Base-by-base conservation (phyloP, 2,888 invertebrate species). In the Mythimna ferrago region DNA sequence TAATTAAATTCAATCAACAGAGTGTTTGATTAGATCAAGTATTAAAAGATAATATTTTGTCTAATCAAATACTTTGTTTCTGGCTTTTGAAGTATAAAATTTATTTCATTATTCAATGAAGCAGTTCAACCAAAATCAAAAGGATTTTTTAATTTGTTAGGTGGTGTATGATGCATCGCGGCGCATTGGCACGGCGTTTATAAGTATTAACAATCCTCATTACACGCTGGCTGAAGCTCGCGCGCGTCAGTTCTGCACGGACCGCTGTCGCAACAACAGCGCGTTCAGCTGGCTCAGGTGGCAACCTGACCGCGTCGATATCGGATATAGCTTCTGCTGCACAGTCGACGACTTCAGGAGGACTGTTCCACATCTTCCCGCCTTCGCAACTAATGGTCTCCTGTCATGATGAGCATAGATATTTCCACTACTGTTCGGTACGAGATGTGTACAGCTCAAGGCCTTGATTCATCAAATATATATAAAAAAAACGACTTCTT, bases 141-240 rank as follows among this genome's bases (percentile, higher is more conserved):
- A 11, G 6, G 4, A 26, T 54, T 7, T 10, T 26, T 3, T 16
- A 19, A 41, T 32, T 70, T n/a, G 5, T 11, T 72, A 97, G 95
- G 96, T 97, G 10, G 95, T 97, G 0, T 97, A 97, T 84, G 97
- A 97, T 71, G 93, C 95, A 0, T 86, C 86, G 0, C 92, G 90
- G 1, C 92, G 95, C 7, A 89, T 94, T 2, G 97, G 97, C 0
- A 95, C 97, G 0, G 97, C 97, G 3, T 97, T 97, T 83, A 87
- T 98, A 9, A 96, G 97, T 56, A 95, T 97, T 71, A 98, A 98
- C 92, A 97, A 97, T 87, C 97, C 97, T 0, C 94, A 97, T 90
- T 94, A 95, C 86, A 93, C 93, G 0, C 80, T 88, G 44, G 91
- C 88, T 0, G 96, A 96, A 71, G 94, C 91, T 0, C 92, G 92